Percentiles rank a stretch among this genome's conserved stretches.
Conservation (phyloP, 2,113 vertebrate species). For the Tympanuchus pallidicinctus region DNA sequence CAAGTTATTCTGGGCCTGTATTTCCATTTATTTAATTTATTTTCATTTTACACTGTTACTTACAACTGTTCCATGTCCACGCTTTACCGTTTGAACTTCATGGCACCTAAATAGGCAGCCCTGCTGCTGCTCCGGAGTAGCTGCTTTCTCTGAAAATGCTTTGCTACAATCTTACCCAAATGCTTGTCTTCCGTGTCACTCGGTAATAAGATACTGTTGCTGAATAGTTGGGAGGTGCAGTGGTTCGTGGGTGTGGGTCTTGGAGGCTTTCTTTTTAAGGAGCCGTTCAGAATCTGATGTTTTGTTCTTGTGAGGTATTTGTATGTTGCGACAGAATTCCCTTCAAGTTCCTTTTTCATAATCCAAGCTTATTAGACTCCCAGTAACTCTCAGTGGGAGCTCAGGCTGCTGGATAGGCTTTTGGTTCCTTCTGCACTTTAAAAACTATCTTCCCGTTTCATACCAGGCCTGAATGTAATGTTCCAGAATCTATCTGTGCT, state of each 20-base stretch:
- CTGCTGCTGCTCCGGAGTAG: background rate
- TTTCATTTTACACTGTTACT: background rate
- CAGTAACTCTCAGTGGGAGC: fast-evolving
- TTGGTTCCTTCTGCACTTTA: background rate
- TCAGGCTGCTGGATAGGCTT: background rate
- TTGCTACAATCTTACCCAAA: background rate
- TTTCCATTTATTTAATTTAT: background rate
- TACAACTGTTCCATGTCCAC: background rate
- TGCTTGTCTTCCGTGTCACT: background rate
- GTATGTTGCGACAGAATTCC: background rate
- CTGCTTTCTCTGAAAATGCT: background rate
- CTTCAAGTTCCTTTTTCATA: background rate
- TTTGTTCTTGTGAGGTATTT: background rate
- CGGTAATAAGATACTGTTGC: background rate
- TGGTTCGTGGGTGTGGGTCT: background rate
- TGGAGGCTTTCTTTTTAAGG: background rate
- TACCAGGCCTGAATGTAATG: background rate
- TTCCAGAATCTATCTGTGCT: background rate
- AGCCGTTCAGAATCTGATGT: background rate
- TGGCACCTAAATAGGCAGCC: background rate
- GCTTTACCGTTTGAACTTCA: background rate
- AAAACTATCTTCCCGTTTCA: background rate
- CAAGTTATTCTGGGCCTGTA: background rate
- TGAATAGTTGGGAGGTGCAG: background rate
- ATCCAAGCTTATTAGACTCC: background rate